Conservation (phyloP, 2,113 vertebrate genomes). For the Phyllostomus hastatus region DNA sequence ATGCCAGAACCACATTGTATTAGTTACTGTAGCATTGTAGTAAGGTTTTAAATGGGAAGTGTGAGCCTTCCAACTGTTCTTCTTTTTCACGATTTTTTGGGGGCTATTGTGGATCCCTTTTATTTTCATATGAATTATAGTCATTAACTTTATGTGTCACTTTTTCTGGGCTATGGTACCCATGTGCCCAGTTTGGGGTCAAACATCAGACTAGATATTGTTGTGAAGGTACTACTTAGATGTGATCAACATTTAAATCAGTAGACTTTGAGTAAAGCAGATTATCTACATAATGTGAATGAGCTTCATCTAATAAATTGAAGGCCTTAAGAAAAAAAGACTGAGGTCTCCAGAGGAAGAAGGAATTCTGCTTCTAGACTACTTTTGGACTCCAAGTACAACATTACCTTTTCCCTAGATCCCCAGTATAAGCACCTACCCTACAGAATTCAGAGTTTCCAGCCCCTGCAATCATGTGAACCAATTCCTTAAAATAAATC, state of each 20-base stretch:
- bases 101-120: not conserved
- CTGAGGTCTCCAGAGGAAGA: not conserved
- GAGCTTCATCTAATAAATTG: not conserved
- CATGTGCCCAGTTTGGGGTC: not conserved
- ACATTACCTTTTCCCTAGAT: not conserved
- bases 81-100: not conserved
- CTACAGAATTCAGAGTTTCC: not conserved
- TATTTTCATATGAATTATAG: not conserved
- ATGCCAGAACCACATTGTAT: not conserved
- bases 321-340: not conserved
- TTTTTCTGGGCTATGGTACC: not conserved
- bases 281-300: not conserved
- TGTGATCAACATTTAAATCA: not conserved
- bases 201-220: not conserved
- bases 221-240: no score
- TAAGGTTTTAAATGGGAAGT: not conserved
- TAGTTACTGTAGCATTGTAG: not conserved
- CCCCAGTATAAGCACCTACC: not conserved
- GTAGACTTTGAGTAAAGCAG: not conserved
- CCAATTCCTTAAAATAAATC: not conserved
- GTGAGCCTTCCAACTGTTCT: not conserved
- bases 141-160: not conserved
- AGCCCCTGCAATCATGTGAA: fast-evolving
- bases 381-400: not conserved
- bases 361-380: not conserved